These are phyloP conservation scores for Eurystomus gularis DNA, from an alignment of 2,113 vertebrate species.

Conservation along the genomic window DNA sequence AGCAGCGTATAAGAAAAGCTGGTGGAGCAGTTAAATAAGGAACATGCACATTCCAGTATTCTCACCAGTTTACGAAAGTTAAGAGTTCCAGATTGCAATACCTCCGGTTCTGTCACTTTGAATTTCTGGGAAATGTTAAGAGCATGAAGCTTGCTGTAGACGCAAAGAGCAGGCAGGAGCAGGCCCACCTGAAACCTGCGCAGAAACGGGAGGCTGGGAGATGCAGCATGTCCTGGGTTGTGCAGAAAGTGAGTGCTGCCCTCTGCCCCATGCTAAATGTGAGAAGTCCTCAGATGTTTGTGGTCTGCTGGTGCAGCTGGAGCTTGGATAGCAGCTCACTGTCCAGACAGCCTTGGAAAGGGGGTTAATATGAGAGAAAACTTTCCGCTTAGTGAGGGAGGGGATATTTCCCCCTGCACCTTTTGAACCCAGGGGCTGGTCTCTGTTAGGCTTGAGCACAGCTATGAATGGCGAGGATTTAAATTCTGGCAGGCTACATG, in stretches of 20 bases:
- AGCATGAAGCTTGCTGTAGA: conserved; percentile 48
- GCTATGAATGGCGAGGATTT: neutral
- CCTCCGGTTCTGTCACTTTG: conserved; percentile 76
- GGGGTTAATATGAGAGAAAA: neutral
- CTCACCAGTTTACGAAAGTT: conserved; percentile 75
- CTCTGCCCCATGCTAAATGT: neutral
- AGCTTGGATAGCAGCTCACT: neutral
- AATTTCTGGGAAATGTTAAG: conserved; percentile 79
- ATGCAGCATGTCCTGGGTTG: neutral
- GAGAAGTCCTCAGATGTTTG: neutral
- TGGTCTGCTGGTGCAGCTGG: neutral
- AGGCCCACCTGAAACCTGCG: conserved; percentile 55
- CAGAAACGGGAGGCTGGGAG: neutral
- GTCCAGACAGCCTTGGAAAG: neutral
- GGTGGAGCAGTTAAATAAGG: conserved; percentile 74
- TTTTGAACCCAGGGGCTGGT: neutral
- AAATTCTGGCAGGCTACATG: neutral
- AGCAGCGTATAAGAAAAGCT: conserved; percentile 67
- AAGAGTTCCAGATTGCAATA: conserved; percentile 76
- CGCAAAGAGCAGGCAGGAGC: neutral
- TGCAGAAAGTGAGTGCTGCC: rapidly evolving
- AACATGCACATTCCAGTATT: conserved; percentile 73
- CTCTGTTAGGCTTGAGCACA: neutral
- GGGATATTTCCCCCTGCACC: neutral
- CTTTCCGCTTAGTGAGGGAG: rapidly evolving